A percentile compares a stretch with the other conserved stretches of the same genome.
These are phyloP conservation scores for Sebastes steindachneri DNA, from an alignment of 2,797 vertebrate genomes.

Conservation along the genomic window DNA sequence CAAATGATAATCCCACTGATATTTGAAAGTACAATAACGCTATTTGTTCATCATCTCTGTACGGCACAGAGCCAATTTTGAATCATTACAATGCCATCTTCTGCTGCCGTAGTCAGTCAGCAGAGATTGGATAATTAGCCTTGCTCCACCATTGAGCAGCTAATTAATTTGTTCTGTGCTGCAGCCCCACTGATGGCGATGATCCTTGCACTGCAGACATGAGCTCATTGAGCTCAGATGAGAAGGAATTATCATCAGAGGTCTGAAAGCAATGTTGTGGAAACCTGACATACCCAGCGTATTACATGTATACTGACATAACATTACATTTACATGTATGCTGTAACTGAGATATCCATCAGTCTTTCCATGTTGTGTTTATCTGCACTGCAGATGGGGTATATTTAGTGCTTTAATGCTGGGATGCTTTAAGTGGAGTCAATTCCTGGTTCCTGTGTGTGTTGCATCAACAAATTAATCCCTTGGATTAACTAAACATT, in stretches of 20 bases:
- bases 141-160: slow-evolving; percentile 27
- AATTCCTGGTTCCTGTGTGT: not conserved
- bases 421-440: not conserved
- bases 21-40: slow-evolving; percentile 37
- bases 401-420: not conserved
- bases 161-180: slow-evolving; percentile 61
- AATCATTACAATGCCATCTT: slow-evolving; percentile 24
- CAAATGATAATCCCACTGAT: slow-evolving; percentile 23
- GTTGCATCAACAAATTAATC: slow-evolving; percentile 43
- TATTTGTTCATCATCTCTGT: slow-evolving; percentile 30
- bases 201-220: slow-evolving; percentile 27
- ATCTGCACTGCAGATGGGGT: not conserved
- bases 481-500: slow-evolving; percentile 25
- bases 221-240: slow-evolving; percentile 14
- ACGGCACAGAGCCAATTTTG: not conserved
- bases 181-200: slow-evolving; percentile 1
- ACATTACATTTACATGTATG: not conserved
- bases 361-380: not conserved
- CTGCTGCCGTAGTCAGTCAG: not conserved
- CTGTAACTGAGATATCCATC: not conserved
- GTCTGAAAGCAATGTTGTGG: slow-evolving; percentile 14
- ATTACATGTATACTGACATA: not conserved
- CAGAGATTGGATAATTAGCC: slow-evolving; percentile 45
- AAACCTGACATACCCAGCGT: slow-evolving; percentile 20
- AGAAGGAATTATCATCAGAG: slow-evolving; percentile 15